Conservation (phyloP, 2,888 invertebrate genomes). For the Leucozona laternaria region DNA sequence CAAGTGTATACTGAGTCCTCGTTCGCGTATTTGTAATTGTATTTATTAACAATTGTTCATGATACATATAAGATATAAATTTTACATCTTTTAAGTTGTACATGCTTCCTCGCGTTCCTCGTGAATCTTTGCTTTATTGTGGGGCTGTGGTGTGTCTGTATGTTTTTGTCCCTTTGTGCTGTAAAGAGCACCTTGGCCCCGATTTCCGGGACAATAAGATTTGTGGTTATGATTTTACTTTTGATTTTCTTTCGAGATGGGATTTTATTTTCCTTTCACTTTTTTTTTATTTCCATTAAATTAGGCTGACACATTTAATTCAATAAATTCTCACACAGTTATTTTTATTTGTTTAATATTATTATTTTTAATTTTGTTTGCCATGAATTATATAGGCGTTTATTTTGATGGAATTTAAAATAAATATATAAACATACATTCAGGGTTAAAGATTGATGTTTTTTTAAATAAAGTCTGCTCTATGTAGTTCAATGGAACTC, state of each 20-base stretch:
- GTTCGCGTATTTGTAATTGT: too few species aligned
- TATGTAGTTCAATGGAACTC: background rate
- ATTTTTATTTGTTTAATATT: constrained; percentile 29
- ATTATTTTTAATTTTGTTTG: background rate
- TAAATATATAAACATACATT: background rate
- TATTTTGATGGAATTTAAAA: constrained; percentile 4
- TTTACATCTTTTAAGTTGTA: too few species aligned
- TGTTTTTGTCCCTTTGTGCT: constrained; percentile 5
- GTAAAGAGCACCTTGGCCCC: constrained; percentile 63
- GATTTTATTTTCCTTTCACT: constrained; percentile 1
- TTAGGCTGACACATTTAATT: constrained; percentile 35
- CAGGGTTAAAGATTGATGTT: background rate
- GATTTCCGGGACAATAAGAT: constrained; percentile 63
- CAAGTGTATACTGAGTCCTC: constrained; percentile 20
- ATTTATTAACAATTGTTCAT: too few species aligned
- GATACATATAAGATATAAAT: too few species aligned
- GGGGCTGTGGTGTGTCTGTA: background rate
- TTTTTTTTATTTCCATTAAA: constrained; percentile 7
- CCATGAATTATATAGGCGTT: background rate
- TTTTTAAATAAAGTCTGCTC: background rate
- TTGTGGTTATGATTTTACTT: constrained; percentile 16
- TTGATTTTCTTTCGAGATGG: constrained; percentile 16
- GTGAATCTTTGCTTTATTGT: background rate
- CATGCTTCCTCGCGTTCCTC: background rate
- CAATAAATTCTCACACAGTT: constrained; percentile 43